Conservation (phyloP, 2,113 vertebrate genomes). For the rabbit (Oryctolagus cuniculus) region DNA sequence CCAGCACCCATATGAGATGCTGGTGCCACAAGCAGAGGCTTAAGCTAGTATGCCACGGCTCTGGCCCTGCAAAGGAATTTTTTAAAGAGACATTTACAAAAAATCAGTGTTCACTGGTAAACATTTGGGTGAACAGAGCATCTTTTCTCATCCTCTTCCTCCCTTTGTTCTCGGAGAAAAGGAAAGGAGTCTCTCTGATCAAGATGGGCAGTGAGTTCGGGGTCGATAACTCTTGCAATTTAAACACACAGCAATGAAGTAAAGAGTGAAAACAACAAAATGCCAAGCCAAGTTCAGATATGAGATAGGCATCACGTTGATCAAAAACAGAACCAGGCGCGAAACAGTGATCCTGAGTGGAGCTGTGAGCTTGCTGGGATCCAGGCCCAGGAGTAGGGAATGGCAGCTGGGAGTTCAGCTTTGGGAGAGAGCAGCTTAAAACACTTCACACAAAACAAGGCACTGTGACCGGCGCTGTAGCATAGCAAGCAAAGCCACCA, state of each 20-base stretch:
- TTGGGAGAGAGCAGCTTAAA: neutral
- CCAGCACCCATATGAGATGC: no score
- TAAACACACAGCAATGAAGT: neutral
- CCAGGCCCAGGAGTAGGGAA: neutral
- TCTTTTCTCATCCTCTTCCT: neutral
- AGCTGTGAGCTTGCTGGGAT: neutral
- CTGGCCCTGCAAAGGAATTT: neutral
- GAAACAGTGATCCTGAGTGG: neutral
- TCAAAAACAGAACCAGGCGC: neutral
- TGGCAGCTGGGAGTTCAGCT: neutral
- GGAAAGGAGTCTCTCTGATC: neutral
- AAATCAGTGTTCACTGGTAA: neutral
- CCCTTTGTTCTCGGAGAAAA: slow-evolving; percentile 34
- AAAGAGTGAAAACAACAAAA: neutral
- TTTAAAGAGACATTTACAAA: neutral
- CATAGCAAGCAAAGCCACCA: no score
- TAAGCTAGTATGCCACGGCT: no score
- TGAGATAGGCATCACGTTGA: neutral
- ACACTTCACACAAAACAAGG: neutral
- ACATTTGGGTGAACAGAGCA: neutral
- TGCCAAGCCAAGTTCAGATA: neutral
- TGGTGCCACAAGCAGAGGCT: no score
- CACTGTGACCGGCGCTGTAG: neutral
- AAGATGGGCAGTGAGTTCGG: neutral
- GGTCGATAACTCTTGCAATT: neutral